phyloP scores from a whole-genome alignment of 2,797 vertebrate genomes.

The Meriones psammophilus region DNA sequence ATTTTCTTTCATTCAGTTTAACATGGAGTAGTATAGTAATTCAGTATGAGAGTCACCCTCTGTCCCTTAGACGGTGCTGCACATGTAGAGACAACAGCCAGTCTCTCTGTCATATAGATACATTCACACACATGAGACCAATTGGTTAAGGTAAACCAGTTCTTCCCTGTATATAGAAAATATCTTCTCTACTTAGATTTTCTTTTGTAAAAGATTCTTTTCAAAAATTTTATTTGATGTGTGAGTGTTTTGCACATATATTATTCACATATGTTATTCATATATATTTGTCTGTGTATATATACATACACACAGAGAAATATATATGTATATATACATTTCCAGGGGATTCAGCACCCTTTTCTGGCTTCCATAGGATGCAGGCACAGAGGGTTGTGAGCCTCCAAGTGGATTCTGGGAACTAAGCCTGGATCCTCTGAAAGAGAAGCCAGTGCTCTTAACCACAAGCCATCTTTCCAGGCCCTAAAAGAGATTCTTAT shows the following conservation, averaged over 20 bases:
- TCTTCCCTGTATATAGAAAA: neutral
- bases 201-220: neutral
- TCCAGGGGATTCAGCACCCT: too few relatives aligned
- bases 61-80: neutral
- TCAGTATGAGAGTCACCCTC: slow-evolving; percentile 17
- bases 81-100: neutral
- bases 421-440: neutral
- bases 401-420: neutral
- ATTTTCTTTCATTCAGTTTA: slow-evolving; percentile 41
- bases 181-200: neutral
- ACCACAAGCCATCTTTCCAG: neutral
- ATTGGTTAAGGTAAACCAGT: slow-evolving; percentile 13
- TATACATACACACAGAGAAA: neutral
- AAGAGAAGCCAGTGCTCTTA: neutral
- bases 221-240: neutral
- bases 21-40: neutral
- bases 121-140: neutral
- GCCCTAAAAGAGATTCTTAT: neutral
- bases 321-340: neutral
- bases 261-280: neutral
- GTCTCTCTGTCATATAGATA: neutral
- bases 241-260: neutral
- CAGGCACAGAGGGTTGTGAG: neutral
- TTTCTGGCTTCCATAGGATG: too few relatives aligned
- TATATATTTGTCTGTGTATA: neutral